These are phyloP conservation scores for Patella caerulea DNA, from an alignment of 2,888 invertebrate genomes.

Conservation along the genomic window DNA sequence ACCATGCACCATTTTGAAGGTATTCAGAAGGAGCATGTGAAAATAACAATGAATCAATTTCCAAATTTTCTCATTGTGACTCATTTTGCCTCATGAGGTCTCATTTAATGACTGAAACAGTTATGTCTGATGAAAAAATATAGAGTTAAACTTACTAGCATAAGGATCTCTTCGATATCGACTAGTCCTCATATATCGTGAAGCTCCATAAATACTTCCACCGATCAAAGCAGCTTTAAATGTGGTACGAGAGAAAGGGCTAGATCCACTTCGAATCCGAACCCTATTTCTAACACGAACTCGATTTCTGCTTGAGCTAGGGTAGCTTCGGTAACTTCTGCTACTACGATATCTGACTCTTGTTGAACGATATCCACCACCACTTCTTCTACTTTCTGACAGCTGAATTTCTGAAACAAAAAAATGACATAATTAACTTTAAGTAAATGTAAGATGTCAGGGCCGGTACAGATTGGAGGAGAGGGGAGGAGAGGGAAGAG, in stretches of 20 bases:
- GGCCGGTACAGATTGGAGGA: too few relatives aligned
- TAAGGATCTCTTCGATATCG: constrained; percentile 12
- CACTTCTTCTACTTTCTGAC: background rate
- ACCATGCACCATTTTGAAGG: too few relatives aligned
- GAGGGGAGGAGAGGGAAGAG: too few relatives aligned
- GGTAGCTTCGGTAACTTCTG: background rate
- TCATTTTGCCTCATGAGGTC: too few relatives aligned
- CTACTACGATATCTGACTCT: background rate
- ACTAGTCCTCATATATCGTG: constrained; percentile 8
- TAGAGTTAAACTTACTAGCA: constrained; percentile 10
- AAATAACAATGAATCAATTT: too few relatives aligned
- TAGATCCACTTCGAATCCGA: background rate
- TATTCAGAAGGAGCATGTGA: too few relatives aligned
- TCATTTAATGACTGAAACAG: too few relatives aligned
- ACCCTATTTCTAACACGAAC: background rate
- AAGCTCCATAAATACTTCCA: constrained; percentile 13
- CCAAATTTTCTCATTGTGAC: too few relatives aligned
- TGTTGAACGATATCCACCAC: background rate
- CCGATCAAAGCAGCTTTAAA: constrained; percentile 10
- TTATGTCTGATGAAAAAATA: background rate
- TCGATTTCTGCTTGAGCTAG: background rate
- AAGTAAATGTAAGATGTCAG: too few relatives aligned
- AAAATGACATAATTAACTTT: too few relatives aligned
- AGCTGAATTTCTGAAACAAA: too few relatives aligned
- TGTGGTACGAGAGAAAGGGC: background rate